Base-by-base conservation (phyloP, 2,113 vertebrate species). In the Pluvialis apricaria region DNA sequence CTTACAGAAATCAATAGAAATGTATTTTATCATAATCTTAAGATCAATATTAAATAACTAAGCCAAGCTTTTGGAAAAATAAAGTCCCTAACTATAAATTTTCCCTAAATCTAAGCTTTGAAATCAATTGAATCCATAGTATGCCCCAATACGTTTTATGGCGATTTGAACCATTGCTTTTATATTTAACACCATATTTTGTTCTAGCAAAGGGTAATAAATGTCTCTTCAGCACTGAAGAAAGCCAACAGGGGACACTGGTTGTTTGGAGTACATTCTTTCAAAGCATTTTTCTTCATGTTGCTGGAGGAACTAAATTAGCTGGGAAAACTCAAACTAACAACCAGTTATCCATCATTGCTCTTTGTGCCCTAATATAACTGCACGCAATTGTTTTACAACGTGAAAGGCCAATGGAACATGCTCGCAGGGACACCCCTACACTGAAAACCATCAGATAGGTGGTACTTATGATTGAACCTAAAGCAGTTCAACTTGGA, bases 11-110 rank as follows among this genome's bases (percentile, higher is more conserved):
- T 97, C 96, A 96, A 97, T 98, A 96, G 14, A 40, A 57, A 94
- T 82, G 26, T 66, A 79, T 86, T 97, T 97, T 83, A 94, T 97
- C 86, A 91, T 97, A 95, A 97, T 97, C 84, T 95, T 95, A 90
- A 88, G 87, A 97, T 98, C 97, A 96, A 97, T 98, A 96, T 97
- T 94, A 97, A 98, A 96, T 97, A 98, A 96, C 62, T 82, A 97
- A 96, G 69, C 55, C 47, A 84, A 94, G 69, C 18, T 95, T 82
- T 93, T 72, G 32, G 51, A 82, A 61, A 96, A 97, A 95, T 88
- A 73, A 96, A 94, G 87, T 40, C 58, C 19, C 13, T 45, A 47
- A 83, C 68, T 82, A 95, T 97, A 97, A 96, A 76, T 97, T 97
- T 98, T 97, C 75, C 76, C 72, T 92, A 95, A 96, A 96, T 77